phyloP scores from a whole-genome alignment of 2,888 invertebrate genomes.

The Drosophila nr. medialis region DNA sequence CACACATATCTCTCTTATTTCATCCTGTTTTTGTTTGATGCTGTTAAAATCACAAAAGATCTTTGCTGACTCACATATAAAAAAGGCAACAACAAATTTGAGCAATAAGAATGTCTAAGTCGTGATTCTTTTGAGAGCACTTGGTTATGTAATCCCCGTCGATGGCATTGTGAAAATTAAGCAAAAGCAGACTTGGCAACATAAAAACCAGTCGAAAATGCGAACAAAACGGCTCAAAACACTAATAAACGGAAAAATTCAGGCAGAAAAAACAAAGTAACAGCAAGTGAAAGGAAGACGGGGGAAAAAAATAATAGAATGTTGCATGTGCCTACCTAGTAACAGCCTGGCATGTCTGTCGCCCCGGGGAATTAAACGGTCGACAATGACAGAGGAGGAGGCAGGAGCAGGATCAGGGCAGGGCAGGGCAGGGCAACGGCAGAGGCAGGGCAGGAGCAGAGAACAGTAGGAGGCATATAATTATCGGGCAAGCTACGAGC shows the following conservation, averaged over 20 bases:
- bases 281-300: slow-evolving; percentile 3
- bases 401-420: not conserved
- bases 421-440: not conserved
- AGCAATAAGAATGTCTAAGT: slow-evolving; percentile 15
- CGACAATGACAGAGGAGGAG: not conserved
- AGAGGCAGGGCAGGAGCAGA: not conserved
- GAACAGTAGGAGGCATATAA: slow-evolving; percentile 26
- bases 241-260: slow-evolving; percentile 39
- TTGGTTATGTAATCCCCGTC: slow-evolving; percentile 48
- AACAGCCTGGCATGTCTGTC: slow-evolving; percentile 26
- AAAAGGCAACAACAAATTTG: slow-evolving; percentile 14
- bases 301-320: slow-evolving; percentile 8
- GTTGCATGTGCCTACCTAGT: slow-evolving; percentile 12
- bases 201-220: slow-evolving; percentile 49
- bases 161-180: slow-evolving; percentile 56
- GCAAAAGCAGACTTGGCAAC: slow-evolving; percentile 41
- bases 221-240: slow-evolving; percentile 34
- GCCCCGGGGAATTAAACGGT: slow-evolving; percentile 61
- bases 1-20: slow-evolving; percentile 14
- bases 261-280: slow-evolving; percentile 19
- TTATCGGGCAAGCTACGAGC: slow-evolving; percentile 46
- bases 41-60: slow-evolving; percentile 31
- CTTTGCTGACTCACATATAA: slow-evolving; percentile 33
- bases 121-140: slow-evolving; percentile 40
- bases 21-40: slow-evolving; percentile 1